Evolutionary conservation across 2,113 vertebrate genomes (phyloP), one percentile per base, ranked within the genome.

Genomic region (Rhinoderma darwinii): DNA sequence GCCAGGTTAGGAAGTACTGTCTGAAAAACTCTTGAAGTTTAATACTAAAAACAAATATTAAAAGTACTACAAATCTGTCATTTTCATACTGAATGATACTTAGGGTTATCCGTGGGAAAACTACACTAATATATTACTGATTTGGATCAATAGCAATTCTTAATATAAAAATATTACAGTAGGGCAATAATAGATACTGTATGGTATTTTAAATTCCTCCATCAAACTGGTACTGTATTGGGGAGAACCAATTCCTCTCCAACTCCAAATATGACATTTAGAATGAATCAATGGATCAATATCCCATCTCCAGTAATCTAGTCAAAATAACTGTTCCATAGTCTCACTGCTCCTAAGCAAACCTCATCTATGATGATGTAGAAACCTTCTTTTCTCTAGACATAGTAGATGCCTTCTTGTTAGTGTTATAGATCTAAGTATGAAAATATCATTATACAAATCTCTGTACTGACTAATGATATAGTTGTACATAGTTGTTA

Each of bases 31-130:
- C 5, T 47, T 50, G 27, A 83, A 70, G 43, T 70, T 35, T 70
- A 18, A 63, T 25, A 2, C 27, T 30, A 83, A 83, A 81, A 81
- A 35, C 41, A 76, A 39, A 12, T 41, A 25, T 76, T 51, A 80
- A 39, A 80, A 59, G 20, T 14, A 41, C n/a, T 0, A 12, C n/a
- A 39, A 25, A 50, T 30, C 18, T n/a, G 72, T 14, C 17, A 75
- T 27, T 44, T 43, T 63, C 3, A 68, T 12, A 32, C 14, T 30
- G 32, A 70, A 37, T 14, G 37, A 70, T 70, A 70, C 17, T 17
- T 74, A 43, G 30, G n/a, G n/a, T n/a, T n/a, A n/a, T n/a, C n/a
- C n/a, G n/a, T 51, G 18, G 17, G 17, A 18, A 12, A 51, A 14
- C 9, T 51, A 20, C 5, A 20, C 20, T 6, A 2, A 54, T 4